Base-by-base conservation (phyloP, 2,888 invertebrate genomes). In the Nymphalis polychloros region DNA sequence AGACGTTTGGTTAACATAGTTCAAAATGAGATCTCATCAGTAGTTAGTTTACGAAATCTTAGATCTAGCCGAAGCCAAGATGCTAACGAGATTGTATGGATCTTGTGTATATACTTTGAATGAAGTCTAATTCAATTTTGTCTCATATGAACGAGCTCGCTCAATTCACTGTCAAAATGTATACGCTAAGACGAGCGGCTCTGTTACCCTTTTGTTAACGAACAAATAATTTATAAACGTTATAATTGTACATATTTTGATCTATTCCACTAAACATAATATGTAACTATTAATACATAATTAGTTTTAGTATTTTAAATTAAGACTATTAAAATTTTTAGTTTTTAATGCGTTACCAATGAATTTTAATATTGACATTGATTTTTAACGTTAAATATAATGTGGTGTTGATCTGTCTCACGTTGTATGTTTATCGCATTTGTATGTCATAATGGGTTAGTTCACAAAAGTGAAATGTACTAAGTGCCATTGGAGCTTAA, bases 1-100 rank as follows among this genome's bases (percentile, higher is more conserved):
- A 77, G 81, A 85, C 85, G 87, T 88, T 89, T 84, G 83, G 81
- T 87, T 82, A 87, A 81, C 82, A 87, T 87, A 91, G 92, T 92
- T 92, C 90, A 92, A 92, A 90, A 87, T 87, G 82, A 90, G 92
- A 92, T 92, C 92, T 92, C 92, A 92, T 85, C 85, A 81, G 84
- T 91, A 90, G 86, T 83, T 89, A 89, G 87, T 89, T 87, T 86
- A 89, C 84, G 81, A 88, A 88, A 85, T 84, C 83, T 88, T 87
- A 90, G 86, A 83, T 88, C 87, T 87, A 88, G 85, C 84, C 81
- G 86, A 90, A 90, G 91, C 90, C 90, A 88, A 90, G 90, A 91
- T 83, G 91, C 90, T 91, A 90, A 84, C 81, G 84, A 64, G 62
- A 68, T 69, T 61, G n/a, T 66, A 64, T 27, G 61, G 63, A 31